Conservation (phyloP, 2,797 vertebrate genomes). For the Mergus octosetaceus region DNA sequence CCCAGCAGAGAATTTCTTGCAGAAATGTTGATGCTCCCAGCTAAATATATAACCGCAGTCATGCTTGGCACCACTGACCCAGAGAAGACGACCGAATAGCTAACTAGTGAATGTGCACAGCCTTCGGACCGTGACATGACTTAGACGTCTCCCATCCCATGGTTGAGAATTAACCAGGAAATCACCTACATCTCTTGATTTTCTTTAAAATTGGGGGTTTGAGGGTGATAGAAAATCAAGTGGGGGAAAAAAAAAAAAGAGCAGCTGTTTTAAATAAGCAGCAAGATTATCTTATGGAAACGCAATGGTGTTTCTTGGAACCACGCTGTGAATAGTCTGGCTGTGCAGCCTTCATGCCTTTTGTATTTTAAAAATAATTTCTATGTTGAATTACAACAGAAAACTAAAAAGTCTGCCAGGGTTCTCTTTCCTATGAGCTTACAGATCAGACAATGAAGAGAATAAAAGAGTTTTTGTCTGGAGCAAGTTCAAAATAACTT, state of each 20-base stretch:
- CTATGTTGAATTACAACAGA: conserved; percentile 27
- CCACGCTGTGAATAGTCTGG: conserved; percentile 23
- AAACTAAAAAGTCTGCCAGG: conserved; percentile 30
- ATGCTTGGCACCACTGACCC: conserved; percentile 48
- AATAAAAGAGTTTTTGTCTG: conserved; percentile 54
- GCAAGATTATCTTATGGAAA: conserved; percentile 32
- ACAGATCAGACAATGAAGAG: background rate
- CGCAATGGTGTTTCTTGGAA: conserved; percentile 18
- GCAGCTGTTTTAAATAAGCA: conserved; percentile 36
- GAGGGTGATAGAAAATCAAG: background rate
- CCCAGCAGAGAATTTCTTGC: background rate
- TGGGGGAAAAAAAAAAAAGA: background rate
- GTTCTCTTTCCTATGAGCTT: background rate
- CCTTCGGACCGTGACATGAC: conserved; percentile 22
- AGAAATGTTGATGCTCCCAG: conserved; percentile 17
- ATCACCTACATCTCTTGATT: background rate
- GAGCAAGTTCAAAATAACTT: conserved; percentile 43
- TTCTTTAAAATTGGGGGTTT: background rate
- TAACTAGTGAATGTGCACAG: conserved; percentile 43
- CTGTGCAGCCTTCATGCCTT: conserved; percentile 18
- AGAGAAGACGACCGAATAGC: conserved; percentile 37
- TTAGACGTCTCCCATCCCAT: background rate
- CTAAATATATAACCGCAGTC: conserved; percentile 43
- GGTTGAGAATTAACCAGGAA: conserved; percentile 58
- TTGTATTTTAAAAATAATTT: conserved; percentile 53